phyloP scores from a whole-genome alignment of 2,797 vertebrate species.

The Bucorvus abyssinicus region DNA sequence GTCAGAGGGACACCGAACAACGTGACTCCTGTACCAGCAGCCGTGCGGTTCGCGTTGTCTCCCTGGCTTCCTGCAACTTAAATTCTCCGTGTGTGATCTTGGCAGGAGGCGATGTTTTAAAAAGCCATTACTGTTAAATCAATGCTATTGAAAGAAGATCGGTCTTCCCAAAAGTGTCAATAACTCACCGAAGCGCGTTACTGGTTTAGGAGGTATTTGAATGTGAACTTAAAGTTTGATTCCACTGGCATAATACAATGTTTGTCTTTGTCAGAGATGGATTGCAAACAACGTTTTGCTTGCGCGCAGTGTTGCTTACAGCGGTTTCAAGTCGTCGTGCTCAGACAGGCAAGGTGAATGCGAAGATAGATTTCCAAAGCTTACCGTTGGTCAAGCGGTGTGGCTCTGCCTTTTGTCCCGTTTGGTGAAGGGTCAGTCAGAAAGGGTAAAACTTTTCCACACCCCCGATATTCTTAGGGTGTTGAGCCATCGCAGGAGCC shows the following conservation, averaged over 20 bases:
- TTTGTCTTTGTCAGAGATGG: conserved; percentile 9
- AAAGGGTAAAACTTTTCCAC: not conserved
- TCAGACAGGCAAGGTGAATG: not conserved
- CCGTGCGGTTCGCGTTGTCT: not conserved
- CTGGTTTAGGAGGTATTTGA: conserved; percentile 11
- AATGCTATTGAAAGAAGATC: conserved; percentile 24
- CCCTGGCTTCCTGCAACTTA: not conserved
- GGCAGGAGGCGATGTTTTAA: conserved; percentile 6
- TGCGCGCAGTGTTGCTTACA: not conserved
- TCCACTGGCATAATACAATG: not conserved
- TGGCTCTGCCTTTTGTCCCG: not conserved
- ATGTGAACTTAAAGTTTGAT: conserved; percentile 16
- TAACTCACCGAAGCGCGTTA: conserved; percentile 26
- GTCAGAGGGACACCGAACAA: not conserved
- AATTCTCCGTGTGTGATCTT: not conserved
- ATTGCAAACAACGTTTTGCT: not conserved
- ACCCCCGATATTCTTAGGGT: not conserved
- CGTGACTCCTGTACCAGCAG: not conserved
- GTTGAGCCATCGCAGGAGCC: not conserved
- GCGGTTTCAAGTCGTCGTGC: not conserved
- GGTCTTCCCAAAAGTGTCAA: conserved; percentile 1
- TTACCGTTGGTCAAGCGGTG: not conserved
- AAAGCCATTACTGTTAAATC: conserved; percentile 28
- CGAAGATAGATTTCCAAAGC: not conserved
- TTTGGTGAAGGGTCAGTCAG: not conserved